phyloP scores from a whole-genome alignment of 2,888 invertebrate species.

The Hipparchia semele region DNA sequence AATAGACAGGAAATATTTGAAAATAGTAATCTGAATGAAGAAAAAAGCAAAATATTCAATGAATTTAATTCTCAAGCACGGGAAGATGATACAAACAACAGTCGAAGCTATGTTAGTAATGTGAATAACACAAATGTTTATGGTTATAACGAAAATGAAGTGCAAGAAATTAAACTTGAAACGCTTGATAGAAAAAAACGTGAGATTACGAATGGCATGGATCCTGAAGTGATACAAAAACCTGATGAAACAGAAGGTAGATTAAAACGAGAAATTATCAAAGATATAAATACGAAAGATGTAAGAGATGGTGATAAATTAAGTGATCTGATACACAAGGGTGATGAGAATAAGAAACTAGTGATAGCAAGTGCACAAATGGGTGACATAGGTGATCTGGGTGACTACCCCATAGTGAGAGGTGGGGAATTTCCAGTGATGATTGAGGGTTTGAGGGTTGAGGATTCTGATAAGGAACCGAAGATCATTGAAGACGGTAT shows the following conservation, averaged over 20 bases:
- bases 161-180: constrained; percentile 18
- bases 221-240: neutral
- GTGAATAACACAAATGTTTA: neutral
- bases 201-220: neutral
- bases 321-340: constrained; percentile 32
- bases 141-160: constrained; percentile 12
- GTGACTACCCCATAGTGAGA: constrained; percentile 51
- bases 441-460: constrained; percentile 83
- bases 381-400: constrained; percentile 41
- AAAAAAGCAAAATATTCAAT: neutral
- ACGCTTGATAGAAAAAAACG: neutral
- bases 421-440: constrained; percentile 47
- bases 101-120: neutral
- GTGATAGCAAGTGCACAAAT: constrained; percentile 38
- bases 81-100: neutral
- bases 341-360: constrained; percentile 30
- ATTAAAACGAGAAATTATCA: constrained; percentile 42
- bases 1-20: constrained; percentile 2
- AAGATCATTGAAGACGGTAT: constrained; percentile 82
- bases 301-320: constrained; percentile 21
- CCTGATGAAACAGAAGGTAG: constrained; percentile 8
- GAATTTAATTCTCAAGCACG: neutral
- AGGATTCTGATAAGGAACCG: constrained; percentile 82
- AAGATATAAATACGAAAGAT: constrained; percentile 29
- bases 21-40: neutral